A percentile compares a stretch with the other conserved stretches of the same genome.
phyloP scores from a whole-genome alignment of 2,888 invertebrate species.

The Volucella zonaria region DNA sequence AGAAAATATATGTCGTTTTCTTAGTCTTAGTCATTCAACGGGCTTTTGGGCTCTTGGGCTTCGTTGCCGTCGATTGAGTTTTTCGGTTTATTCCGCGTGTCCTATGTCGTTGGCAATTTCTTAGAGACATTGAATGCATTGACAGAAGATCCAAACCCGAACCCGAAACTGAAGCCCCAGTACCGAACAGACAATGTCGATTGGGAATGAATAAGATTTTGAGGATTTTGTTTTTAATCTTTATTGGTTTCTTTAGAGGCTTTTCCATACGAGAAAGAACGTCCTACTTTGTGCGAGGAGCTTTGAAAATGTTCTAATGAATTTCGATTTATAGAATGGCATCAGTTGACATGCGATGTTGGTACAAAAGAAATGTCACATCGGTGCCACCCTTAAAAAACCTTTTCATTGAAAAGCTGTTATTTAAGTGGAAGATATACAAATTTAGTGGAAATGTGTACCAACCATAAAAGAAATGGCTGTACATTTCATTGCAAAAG shows the following conservation, averaged over 20 bases:
- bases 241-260: conserved; percentile 52
- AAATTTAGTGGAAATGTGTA: no score
- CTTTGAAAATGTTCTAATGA: no score
- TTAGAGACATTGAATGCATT: conserved; percentile 17
- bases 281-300: no score
- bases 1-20: conserved; percentile 12
- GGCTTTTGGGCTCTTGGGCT: conserved; percentile 13
- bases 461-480: no score
- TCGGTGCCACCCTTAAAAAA: no score
- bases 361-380: no score
- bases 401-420: no score
- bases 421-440: no score
- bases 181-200: background rate
- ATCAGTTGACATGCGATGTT: no score
- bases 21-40: conserved; percentile 10
- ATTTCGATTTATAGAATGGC: no score
- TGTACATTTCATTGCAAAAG: no score
- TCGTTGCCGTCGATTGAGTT: conserved; percentile 9
- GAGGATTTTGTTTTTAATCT: conserved; percentile 50
- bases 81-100: conserved; percentile 31
- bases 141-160: background rate
- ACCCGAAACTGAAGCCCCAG: background rate
- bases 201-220: conserved; percentile 2
- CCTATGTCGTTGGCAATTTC: conserved; percentile 32
- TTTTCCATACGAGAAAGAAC: background rate